Conservation (phyloP, 2,113 vertebrate genomes). For the Typhlomys cinereus region DNA sequence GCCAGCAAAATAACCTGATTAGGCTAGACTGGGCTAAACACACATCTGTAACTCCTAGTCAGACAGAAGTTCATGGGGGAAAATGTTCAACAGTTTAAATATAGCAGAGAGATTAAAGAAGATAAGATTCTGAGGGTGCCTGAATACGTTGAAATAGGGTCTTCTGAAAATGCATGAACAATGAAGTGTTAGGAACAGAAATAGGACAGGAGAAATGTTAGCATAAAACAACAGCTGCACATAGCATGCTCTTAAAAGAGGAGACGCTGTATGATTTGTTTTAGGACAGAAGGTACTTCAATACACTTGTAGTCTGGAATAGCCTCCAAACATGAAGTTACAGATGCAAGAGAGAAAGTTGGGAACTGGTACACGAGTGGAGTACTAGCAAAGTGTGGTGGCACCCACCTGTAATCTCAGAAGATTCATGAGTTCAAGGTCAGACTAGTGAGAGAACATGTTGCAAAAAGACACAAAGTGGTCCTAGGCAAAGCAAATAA, state of each 20-base stretch:
- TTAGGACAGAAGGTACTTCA: not conserved
- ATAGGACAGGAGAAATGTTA: not conserved
- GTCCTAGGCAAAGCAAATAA: not conserved
- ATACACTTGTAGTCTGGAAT: not conserved
- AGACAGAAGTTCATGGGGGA: not conserved
- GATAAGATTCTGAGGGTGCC: slow-evolving; percentile 25
- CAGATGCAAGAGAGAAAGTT: slow-evolving; percentile 1
- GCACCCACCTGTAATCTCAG: not conserved
- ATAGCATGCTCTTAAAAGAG: too few species aligned
- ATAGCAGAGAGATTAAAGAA: slow-evolving; percentile 23
- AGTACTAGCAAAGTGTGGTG: not conserved
- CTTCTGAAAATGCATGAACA: slow-evolving; percentile 36
- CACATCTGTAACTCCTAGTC: not conserved
- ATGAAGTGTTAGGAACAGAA: not conserved
- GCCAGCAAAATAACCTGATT: slow-evolving; percentile 1
- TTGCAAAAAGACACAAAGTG: too few species aligned
- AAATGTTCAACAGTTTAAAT: not conserved
- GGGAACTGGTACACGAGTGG: too few species aligned
- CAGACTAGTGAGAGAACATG: not conserved
- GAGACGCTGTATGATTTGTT: not conserved
- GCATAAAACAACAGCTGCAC: not conserved
- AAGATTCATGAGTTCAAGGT: not conserved
- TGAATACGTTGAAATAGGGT: not conserved
- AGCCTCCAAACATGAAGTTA: not conserved
- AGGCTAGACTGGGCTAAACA: slow-evolving; percentile 13